Evolutionary conservation across 2,888 invertebrate species (phyloP).

Genomic region (Lasioglossum malachurum): DNA sequence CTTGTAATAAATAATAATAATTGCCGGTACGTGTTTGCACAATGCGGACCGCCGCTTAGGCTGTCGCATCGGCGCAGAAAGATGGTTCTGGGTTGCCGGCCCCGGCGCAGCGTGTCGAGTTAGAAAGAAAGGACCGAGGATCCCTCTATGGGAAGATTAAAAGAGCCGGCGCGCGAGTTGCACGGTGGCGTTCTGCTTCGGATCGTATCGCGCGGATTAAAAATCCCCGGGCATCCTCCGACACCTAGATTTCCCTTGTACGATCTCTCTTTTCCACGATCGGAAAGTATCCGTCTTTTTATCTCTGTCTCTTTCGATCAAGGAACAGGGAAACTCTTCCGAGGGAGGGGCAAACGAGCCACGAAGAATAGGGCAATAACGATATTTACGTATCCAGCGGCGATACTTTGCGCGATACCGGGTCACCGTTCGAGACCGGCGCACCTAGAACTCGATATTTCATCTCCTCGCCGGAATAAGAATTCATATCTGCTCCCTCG

Average conservation of each 20-base stretch:
- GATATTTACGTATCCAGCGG: slow-evolving; percentile 42
- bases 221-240: slow-evolving; percentile 12
- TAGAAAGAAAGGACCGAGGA: slow-evolving; percentile 36
- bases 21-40: slow-evolving; percentile 83
- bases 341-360: slow-evolving; percentile 40
- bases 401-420: slow-evolving; percentile 76
- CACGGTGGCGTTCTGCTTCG: slow-evolving; percentile 22
- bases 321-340: background rate
- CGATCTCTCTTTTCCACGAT: background rate
- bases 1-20: slow-evolving; percentile 83
- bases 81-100: slow-evolving; percentile 29
- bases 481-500: slow-evolving; percentile 77
- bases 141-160: slow-evolving; percentile 66
- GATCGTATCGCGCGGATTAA: slow-evolving; percentile 37
- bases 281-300: background rate
- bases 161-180: slow-evolving; percentile 37
- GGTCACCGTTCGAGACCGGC: slow-evolving; percentile 24
- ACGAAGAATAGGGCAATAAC: slow-evolving; percentile 4
- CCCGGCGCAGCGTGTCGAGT: background rate
- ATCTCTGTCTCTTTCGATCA: background rate
- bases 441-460: slow-evolving; percentile 78
- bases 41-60: slow-evolving; percentile 80
- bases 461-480: slow-evolving; percentile 81
- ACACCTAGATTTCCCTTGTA: slow-evolving; percentile 19
- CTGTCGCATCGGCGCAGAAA: slow-evolving; percentile 35